These are phyloP conservation scores for Zhuqinia jingwanae DNA, from an alignment of 2,888 invertebrate species.

Conservation along the genomic window DNA sequence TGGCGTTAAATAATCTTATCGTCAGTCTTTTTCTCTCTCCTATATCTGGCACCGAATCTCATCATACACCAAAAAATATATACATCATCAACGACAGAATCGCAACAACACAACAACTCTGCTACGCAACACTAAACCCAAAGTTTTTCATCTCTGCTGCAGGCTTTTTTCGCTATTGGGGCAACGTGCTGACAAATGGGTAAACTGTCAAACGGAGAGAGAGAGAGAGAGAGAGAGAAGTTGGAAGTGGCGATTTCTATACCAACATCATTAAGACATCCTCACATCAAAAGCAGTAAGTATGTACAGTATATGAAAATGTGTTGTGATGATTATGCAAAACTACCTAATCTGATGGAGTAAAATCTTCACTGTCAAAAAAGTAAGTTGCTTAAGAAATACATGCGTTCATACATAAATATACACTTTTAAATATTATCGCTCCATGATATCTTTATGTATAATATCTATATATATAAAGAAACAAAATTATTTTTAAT, in stretches of 20 bases:
- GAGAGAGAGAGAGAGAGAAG: neutral
- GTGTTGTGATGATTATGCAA: too few relatives aligned
- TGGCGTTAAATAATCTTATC: slow-evolving; percentile 78
- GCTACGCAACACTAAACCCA: neutral
- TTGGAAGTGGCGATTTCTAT: neutral
- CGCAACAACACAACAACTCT: neutral
- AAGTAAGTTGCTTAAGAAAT: neutral
- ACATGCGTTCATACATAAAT: neutral
- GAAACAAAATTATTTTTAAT: neutral
- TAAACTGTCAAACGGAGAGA: slow-evolving; percentile 31
- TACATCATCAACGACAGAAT: neutral
- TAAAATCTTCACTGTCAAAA: neutral
- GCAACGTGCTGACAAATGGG: slow-evolving; percentile 38
- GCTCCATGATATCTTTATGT: too few relatives aligned
- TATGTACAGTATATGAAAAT: too few relatives aligned
- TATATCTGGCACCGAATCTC: slow-evolving; percentile 80
- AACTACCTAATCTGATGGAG: too few relatives aligned
- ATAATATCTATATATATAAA: too few relatives aligned
- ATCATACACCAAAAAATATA: slow-evolving; percentile 49
- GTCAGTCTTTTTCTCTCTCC: slow-evolving; percentile 81
- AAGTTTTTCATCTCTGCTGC: neutral
- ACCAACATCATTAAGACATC: neutral
- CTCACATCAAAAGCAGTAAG: neutral
- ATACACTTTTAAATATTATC: neutral
- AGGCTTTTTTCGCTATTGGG: slow-evolving; percentile 23